Evolutionary conservation across 2,797 vertebrate species (phyloP), one percentile per base, ranked within the genome.

Genomic region (Erethizon dorsatum): DNA sequence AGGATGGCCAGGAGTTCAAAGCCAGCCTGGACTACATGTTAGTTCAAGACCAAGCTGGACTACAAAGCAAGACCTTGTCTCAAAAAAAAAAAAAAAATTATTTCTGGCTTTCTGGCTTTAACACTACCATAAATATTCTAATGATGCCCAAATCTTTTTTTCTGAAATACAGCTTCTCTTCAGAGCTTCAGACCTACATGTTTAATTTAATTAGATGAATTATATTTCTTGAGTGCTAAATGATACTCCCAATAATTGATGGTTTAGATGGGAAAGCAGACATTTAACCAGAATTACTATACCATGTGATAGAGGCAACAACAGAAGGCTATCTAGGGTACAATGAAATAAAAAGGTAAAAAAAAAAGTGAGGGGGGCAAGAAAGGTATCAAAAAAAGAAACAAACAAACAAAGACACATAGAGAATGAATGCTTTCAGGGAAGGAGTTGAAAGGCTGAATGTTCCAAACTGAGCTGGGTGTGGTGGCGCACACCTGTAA

Each of bases 181-280:
- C 12, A 15, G 59, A 69, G 61, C 54, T 90, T 57, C 24, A 15
- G 80, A 52, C 28, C 41, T 37, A 57, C 2, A 57, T 28, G 77
- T 26, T 80, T 88, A 31, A 75, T 75, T 95, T 88, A 26, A 75
- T 67, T 94, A 92, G 57, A 61, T 22, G 71, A 63, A 75, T 2
- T 2, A 88, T 2, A 17, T 26, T 59, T 37, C 92, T 3, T 54
- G 33, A 84, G 41, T 31, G 14, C 67, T 33, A 57, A 12, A 47
- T 84, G 83, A 56, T 14, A 88, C 20, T n/a, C 20, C 28, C 13
- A 75, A 22, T 8, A 91, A 69, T 1, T 77, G 65, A 91, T 2
- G 1, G 2, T 41, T 71, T 57, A 52, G 37, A 3, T 56, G 37
- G 59, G 45, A 13, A 86, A 59, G 20, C n/a, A 84, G 31, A 87